These are phyloP conservation scores for Electrona antarctica DNA, from an alignment of 2,113 vertebrate species.

Conservation along the genomic window DNA sequence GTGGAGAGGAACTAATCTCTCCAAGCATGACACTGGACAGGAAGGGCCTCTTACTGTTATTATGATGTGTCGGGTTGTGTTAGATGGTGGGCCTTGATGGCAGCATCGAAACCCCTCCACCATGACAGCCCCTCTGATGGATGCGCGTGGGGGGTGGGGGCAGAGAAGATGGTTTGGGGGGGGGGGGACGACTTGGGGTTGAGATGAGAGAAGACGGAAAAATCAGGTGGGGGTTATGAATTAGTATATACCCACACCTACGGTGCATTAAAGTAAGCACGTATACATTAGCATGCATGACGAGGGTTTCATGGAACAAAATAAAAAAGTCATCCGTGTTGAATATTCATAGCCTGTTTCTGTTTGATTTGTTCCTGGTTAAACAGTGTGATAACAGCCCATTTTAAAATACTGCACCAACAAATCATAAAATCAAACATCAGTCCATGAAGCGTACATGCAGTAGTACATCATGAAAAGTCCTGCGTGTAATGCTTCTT, in stretches of 20 bases:
- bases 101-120: constrained; percentile 70
- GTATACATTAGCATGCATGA: constrained; percentile 63
- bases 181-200: constrained; percentile 65
- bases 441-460: constrained; percentile 27
- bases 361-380: constrained; percentile 50
- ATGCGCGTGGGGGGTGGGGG: constrained; percentile 64
- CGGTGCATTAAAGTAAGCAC: constrained; percentile 62
- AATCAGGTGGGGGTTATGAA: constrained; percentile 58
- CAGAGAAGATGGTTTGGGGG: constrained; percentile 49
- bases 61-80: constrained; percentile 84
- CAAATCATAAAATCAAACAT: constrained; percentile 47
- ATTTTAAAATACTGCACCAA: constrained; percentile 45
- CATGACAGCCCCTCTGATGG: constrained; percentile 76
- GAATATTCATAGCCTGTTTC: constrained; percentile 46
- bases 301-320: constrained; percentile 57
- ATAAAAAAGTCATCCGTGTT: constrained; percentile 49
- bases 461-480: constrained; percentile 34
- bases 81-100: constrained; percentile 81
- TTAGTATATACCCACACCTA: constrained; percentile 65
- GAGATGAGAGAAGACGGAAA: constrained; percentile 30
- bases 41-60: constrained; percentile 85
- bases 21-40: constrained; percentile 84
- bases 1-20: constrained; percentile 85
- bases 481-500: constrained; percentile 11
- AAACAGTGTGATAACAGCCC: constrained; percentile 48